Percentiles rank a stretch among this genome's conserved stretches.
Conservation (phyloP, 1,140 invertebrate genomes). For the Solen grandis region DNA sequence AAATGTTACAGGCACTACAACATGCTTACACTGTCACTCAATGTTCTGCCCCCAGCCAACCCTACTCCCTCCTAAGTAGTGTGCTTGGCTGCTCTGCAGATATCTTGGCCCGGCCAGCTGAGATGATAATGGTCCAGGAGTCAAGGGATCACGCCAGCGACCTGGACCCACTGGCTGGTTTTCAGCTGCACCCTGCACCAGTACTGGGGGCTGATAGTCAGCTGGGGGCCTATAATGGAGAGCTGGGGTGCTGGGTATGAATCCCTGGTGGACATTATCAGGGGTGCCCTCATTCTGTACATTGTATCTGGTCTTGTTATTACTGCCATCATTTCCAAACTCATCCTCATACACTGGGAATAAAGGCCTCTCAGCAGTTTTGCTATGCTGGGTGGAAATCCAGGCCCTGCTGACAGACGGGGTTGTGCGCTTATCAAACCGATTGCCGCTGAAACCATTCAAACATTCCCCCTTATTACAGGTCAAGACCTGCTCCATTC, state of each 20-base stretch:
- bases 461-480: too few species aligned
- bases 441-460: conserved; percentile 44
- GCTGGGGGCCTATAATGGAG: conserved; percentile 26
- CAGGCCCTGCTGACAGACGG: conserved; percentile 27
- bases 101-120: too few species aligned
- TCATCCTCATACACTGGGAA: conserved; percentile 32
- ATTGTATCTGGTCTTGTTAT: background rate
- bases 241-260: conserved; percentile 27
- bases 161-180: background rate
- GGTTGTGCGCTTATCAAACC: conserved; percentile 44
- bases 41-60: background rate
- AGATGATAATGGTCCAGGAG: too few species aligned
- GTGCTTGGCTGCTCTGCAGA: background rate
- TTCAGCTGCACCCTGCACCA: background rate
- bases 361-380: conserved; percentile 18
- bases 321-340: background rate
- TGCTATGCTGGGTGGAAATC: conserved; percentile 36
- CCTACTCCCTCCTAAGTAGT: background rate
- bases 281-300: too few species aligned
- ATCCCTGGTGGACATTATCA: background rate
- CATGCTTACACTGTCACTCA: too few species aligned
- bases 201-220: background rate
- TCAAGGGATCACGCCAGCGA: too few species aligned
- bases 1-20: too few species aligned
- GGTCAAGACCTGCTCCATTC: too few species aligned